phyloP scores from a whole-genome alignment of 1,140 invertebrate genomes.

The Pemphigus obesinymphae region DNA sequence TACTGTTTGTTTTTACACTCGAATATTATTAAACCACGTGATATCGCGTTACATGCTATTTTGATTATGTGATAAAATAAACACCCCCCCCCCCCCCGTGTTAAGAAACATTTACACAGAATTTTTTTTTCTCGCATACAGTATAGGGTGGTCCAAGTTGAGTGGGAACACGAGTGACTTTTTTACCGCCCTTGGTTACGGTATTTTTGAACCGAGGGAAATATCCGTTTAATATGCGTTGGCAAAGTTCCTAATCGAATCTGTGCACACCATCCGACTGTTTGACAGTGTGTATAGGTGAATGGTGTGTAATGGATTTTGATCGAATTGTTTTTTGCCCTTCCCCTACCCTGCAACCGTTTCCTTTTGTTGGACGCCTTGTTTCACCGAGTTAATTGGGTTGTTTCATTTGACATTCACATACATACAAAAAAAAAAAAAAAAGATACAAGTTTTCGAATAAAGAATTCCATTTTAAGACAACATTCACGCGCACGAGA shows the following conservation, averaged over 20 bases:
- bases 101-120: background rate
- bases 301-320: constrained; percentile 7
- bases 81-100: background rate
- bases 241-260: constrained; percentile 40
- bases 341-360: too few relatives aligned
- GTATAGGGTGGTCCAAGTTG: background rate
- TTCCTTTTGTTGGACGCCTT: background rate
- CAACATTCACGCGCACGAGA: too few relatives aligned
- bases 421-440: background rate
- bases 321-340: constrained; percentile 22
- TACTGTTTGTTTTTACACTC: background rate
- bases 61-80: background rate
- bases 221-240: constrained; percentile 33
- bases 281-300: constrained; percentile 28
- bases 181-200: background rate
- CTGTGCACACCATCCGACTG: background rate
- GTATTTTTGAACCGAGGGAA: constrained; percentile 10
- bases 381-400: background rate
- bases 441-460: background rate
- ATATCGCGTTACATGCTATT: background rate
- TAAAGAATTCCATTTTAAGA: background rate
- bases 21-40: constrained; percentile 2
- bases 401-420: background rate
- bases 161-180: background rate
- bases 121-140: background rate